phyloP scores from a whole-genome alignment of 2,113 vertebrate species.

The Heteronetta atricapilla region DNA sequence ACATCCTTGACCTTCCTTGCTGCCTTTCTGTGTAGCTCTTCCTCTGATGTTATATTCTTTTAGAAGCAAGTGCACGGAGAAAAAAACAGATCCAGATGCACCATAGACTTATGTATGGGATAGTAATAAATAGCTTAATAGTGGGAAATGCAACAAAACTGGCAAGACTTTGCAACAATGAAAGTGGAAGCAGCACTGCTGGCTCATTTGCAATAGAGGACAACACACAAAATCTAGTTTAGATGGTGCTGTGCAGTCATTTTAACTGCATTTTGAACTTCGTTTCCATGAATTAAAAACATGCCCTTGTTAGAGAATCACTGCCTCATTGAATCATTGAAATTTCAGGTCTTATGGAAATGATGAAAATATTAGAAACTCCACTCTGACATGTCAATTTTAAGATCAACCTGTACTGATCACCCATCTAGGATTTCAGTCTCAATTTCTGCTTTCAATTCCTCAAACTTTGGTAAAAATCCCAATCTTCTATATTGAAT shows the following conservation, averaged over 20 bases:
- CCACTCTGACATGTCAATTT: neutral
- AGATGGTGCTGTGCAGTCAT: neutral
- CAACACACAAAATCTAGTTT: neutral
- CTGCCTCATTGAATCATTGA: neutral
- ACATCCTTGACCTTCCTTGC: neutral
- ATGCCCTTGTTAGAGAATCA: neutral
- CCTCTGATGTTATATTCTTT: neutral
- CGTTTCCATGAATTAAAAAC: neutral
- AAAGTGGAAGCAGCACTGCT: neutral
- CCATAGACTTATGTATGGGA: neutral
- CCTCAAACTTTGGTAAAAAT: neutral
- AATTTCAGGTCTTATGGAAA: neutral
- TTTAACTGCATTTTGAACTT: neutral
- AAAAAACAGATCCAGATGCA: neutral
- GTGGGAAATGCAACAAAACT: neutral
- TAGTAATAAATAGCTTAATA: neutral
- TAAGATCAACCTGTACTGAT: neutral
- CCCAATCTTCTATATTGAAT: neutral
- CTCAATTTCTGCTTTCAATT: neutral
- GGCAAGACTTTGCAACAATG: neutral
- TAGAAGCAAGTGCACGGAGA: neutral
- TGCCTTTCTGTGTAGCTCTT: neutral
- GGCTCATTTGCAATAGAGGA: neutral
- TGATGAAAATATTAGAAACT: neutral
- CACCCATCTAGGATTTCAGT: neutral